Evolutionary conservation across 1,140 invertebrate genomes (phyloP).

Genomic region (Tetraneura akinire): DNA sequence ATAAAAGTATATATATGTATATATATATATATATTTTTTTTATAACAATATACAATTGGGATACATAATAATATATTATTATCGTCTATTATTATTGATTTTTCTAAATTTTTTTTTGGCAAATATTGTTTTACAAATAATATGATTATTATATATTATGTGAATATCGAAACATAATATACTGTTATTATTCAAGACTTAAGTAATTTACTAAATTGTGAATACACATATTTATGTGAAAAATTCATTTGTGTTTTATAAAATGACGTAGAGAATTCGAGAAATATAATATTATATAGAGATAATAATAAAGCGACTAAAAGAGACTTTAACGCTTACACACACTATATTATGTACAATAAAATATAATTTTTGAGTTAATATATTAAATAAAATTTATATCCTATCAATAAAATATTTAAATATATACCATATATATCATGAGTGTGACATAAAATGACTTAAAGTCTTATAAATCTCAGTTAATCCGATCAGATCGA

Average conservation of each 20-base stretch:
- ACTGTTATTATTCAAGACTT: not conserved
- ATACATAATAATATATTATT: too few relatives aligned
- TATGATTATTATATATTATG: not conserved
- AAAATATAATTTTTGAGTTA: not conserved
- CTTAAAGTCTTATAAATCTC: not conserved
- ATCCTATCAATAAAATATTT: conserved; percentile 14
- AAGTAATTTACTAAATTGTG: not conserved
- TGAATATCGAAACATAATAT: not conserved
- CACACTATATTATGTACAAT: too few relatives aligned
- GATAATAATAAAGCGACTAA: too few relatives aligned
- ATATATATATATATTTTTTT: not conserved
- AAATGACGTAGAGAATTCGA: not conserved
- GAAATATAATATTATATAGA: too few relatives aligned
- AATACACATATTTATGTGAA: not conserved
- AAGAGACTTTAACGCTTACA: not conserved
- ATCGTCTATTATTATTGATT: too few relatives aligned
- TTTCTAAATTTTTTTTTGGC: not conserved
- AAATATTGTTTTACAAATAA: not conserved
- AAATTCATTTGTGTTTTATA: not conserved
- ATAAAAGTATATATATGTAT: not conserved
- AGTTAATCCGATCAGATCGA: not conserved
- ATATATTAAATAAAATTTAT: not conserved
- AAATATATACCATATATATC: not conserved
- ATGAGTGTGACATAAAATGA: not conserved
- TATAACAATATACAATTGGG: too few relatives aligned